Conservation (phyloP, 1,140 invertebrate genomes). For the Anoplophora glabripennis region DNA sequence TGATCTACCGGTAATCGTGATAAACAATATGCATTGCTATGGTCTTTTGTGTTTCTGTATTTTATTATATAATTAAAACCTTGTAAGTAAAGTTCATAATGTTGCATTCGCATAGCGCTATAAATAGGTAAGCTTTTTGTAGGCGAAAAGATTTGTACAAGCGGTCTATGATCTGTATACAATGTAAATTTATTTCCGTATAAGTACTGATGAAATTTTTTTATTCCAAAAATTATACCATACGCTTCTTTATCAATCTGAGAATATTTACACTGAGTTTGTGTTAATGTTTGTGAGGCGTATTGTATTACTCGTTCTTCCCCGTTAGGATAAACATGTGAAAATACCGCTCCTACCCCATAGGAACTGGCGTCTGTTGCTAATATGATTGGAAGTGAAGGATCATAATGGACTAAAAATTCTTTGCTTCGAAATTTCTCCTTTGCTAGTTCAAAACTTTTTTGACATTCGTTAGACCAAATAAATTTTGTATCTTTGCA, state of each 20-base stretch:
- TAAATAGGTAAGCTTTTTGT: neutral
- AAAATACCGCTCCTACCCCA: neutral
- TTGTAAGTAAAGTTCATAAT: no score
- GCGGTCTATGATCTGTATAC: no score
- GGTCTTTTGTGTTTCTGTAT: no score
- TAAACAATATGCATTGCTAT: no score
- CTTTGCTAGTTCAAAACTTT: neutral
- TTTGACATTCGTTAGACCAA: no score
- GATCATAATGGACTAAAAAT: neutral
- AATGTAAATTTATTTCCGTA: constrained; percentile 14
- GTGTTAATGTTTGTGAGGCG: neutral
- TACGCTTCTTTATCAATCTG: neutral
- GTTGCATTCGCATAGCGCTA: no score
- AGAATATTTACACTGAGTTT: neutral
- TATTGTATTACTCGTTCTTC: no score
- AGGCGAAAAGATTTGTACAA: no score
- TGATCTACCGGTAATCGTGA: neutral
- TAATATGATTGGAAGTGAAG: constrained; percentile 15
- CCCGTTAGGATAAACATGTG: no score
- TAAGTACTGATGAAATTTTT: no score
- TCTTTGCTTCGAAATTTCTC: neutral
- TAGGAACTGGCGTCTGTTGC: neutral
- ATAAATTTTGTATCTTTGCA: neutral
- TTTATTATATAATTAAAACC: no score
- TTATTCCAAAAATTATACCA: neutral